A percentile compares a stretch with the other conserved stretches of the same genome.
phyloP scores from a whole-genome alignment of 2,797 vertebrate species.

The Crocodylus rhombifer region DNA sequence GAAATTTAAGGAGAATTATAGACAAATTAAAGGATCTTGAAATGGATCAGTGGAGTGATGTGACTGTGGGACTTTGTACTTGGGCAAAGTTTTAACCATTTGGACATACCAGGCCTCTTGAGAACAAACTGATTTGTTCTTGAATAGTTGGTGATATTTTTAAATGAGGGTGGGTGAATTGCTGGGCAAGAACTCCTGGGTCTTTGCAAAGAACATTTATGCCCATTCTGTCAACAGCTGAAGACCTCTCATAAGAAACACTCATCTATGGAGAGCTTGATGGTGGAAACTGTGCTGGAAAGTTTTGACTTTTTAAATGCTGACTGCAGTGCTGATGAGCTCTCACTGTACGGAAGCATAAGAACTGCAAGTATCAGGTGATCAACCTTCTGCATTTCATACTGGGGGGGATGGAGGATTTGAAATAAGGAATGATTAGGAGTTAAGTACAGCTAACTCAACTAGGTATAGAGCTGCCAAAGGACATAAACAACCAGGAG shows the following conservation, averaged over 20 bases:
- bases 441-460: accelerated
- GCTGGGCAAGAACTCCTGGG: neutral
- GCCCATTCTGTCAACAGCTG: constrained; percentile 48
- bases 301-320: constrained; percentile 93
- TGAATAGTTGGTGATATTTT: neutral
- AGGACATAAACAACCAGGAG: neutral
- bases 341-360: constrained; percentile 86
- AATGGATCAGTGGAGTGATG: neutral
- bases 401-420: neutral
- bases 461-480: neutral
- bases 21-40: neutral
- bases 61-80: neutral
- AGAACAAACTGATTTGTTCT: neutral
- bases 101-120: too few species aligned
- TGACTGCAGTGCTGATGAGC: constrained; percentile 85
- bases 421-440: neutral
- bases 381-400: neutral
- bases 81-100: neutral
- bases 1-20: neutral
- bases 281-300: constrained; percentile 91
- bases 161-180: neutral
- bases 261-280: constrained; percentile 88
- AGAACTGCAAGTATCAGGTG: constrained; percentile 87
- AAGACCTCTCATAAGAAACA: constrained; percentile 65
- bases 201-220: neutral